Evolutionary conservation across 2,797 vertebrate species (phyloP), one percentile per base, ranked within the genome.

Genomic region (Aplochiton taeniatus): DNA sequence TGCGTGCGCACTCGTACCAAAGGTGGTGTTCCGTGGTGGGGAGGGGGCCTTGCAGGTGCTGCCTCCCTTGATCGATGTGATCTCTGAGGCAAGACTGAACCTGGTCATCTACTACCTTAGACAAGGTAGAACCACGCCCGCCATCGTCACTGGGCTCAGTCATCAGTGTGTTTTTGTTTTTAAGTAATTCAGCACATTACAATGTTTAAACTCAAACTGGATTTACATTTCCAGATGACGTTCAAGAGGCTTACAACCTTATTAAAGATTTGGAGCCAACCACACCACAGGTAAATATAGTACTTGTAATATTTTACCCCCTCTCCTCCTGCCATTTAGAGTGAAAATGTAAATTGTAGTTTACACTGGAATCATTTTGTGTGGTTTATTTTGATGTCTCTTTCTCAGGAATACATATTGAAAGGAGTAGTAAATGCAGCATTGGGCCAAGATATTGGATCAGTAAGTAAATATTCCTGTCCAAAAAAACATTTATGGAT

Each of bases 21-120:
- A 98, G 96, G 96, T 98, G 58, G 98, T 99, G 77, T 99, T 99
- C 82, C 94, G 95, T 52, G 96, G 94, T 51, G 98, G 98, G n/a
- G 95, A 98, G 83, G 96, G 96, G 8, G 94, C 96, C 44, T 91
- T 92, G 81, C 98, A 92, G 94, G 93, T 99, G 55, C 87, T 99
- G 45, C 96, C 96, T 75, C 95, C 96, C 20, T 82, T 99, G 70
- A 95, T 99, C 54, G 96, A 99, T 75, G 98, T 98, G 82, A 98
- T 99, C 86, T 94, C 96, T 5, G 97, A 98, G 86, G 97, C 97
- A 16, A 92, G 96, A 83, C 91, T 99, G 68, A 99, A 99, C 87
- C 89, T 99, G 72, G 96, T 98, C 79, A 99, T 99, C 89, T 99
- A 98, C 85, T 97, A 98, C 82, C 95, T 99, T 65, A 92, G 93